Conservation (phyloP, 2,113 vertebrate genomes). For the Brachionichthys hirsutus region DNA sequence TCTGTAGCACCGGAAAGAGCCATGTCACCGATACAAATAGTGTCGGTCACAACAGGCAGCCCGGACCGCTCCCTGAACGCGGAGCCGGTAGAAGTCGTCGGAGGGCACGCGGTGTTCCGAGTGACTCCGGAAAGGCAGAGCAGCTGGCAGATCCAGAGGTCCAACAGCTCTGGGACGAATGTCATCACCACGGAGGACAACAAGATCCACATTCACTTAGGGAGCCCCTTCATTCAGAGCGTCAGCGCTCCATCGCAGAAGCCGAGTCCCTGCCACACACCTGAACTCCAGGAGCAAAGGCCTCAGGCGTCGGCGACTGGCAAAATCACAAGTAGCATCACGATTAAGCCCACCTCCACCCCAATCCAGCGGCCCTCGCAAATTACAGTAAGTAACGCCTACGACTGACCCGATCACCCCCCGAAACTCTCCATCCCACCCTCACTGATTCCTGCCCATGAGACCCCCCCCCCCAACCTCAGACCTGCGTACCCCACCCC, state of each 20-base stretch:
- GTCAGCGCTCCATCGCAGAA: constrained; percentile 79
- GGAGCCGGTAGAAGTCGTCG: constrained; percentile 84
- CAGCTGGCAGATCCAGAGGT: constrained; percentile 91
- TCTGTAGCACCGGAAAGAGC: constrained; percentile 90
- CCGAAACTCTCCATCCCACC: constrained; percentile 57
- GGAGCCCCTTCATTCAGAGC: constrained; percentile 88
- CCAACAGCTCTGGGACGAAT: constrained; percentile 90
- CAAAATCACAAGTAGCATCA: constrained; percentile 99
- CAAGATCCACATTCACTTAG: constrained; percentile 98
- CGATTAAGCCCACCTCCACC: constrained; percentile 92
- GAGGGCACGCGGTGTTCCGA: constrained; percentile 86
- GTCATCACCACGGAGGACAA: constrained; percentile 99
- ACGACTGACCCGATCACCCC: constrained; percentile 81
- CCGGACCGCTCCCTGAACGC: constrained; percentile 82
- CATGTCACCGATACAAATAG: constrained; percentile 88
- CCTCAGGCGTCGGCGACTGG: constrained; percentile 85
- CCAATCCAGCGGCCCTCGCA: constrained; percentile 92
- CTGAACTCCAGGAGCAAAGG: constrained; percentile 83
- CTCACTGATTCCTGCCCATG: constrained; percentile 29
- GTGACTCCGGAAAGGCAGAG: constrained; percentile 91
- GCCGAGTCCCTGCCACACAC: constrained; percentile 74
- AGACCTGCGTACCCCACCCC: constrained; percentile 30
- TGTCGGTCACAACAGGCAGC: constrained; percentile 83
- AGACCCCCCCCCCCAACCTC: constrained; percentile 32
- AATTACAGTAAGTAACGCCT: constrained; percentile 98